A percentile compares a stretch with the other conserved stretches of the same genome.
These are phyloP conservation scores for Delphinus delphis DNA, from an alignment of 2,113 vertebrate genomes.

Conservation along the genomic window DNA sequence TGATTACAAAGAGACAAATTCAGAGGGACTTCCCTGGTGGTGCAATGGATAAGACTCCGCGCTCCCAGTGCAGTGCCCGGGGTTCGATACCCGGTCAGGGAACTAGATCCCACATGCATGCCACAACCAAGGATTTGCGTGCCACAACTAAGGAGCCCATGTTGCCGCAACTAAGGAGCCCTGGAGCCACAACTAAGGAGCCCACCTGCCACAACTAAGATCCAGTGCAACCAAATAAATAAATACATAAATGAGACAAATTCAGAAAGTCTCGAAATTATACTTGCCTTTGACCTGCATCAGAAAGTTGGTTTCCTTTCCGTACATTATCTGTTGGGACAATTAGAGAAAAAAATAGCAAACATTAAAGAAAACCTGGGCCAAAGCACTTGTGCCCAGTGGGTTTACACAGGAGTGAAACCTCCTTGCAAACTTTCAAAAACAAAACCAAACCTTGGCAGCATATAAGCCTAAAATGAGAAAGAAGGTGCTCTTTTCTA, in stretches of 20 bases:
- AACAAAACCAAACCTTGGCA: conserved; percentile 22
- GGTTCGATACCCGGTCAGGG: too few relatives aligned
- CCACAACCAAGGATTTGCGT: too few relatives aligned
- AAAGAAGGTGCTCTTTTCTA: not conserved
- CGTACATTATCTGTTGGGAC: not conserved
- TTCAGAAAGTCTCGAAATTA: conserved; percentile 18
- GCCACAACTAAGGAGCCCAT: too few relatives aligned
- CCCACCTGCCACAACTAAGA: too few relatives aligned
- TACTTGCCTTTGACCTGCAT: not conserved
- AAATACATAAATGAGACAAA: not conserved
- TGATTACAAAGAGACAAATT: not conserved
- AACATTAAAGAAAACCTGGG: not conserved
- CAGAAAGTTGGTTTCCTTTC: not conserved
- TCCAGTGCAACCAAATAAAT: too few relatives aligned
- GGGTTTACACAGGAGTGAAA: not conserved
- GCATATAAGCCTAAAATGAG: conserved; percentile 27
- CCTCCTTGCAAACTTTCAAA: not conserved
- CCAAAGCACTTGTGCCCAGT: not conserved
- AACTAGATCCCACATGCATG: too few relatives aligned
- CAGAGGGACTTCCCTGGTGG: not conserved
- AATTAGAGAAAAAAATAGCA: conserved; percentile 29
- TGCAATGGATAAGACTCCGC: too few relatives aligned
- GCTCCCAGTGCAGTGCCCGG: too few relatives aligned
- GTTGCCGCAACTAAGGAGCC: too few relatives aligned
- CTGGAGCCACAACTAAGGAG: too few relatives aligned